A percentile compares a stretch with the other conserved stretches of the same genome.
phyloP scores from a whole-genome alignment of 2,113 vertebrate species.

The Nerophis lumbriciformis region DNA sequence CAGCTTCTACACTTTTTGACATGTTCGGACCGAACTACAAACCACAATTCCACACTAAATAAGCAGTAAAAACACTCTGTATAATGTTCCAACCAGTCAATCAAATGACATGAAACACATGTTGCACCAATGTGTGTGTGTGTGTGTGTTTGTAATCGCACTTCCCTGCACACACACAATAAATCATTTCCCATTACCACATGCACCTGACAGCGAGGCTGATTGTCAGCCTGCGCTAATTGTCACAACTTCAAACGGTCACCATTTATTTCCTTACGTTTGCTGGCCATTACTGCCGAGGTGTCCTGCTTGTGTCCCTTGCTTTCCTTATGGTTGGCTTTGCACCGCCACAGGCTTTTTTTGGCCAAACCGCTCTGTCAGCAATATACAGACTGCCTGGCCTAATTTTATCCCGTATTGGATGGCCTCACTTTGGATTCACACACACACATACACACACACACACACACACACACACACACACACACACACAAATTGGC shows the following conservation, averaged over 20 bases:
- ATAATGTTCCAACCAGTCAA: conserved; percentile 4
- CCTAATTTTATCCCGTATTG: conserved; percentile 77
- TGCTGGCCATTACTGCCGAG: conserved; percentile 67
- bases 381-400: conserved; percentile 66
- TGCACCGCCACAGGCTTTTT: conserved; percentile 63
- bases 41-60: too few species aligned
- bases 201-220: conserved; percentile 24
- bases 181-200: conserved; percentile 1
- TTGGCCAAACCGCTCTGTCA: conserved; percentile 69
- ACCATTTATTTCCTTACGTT: conserved; percentile 65
- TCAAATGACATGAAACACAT: conserved; percentile 38
- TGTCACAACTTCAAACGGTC: conserved; percentile 25
- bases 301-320: conserved; percentile 42
- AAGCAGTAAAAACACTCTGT: too few species aligned
- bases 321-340: conserved; percentile 46
- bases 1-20: too few species aligned
- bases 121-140: conserved; percentile 12
- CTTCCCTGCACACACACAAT: conserved; percentile 13
- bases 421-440: conserved; percentile 63
- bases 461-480: conserved; percentile 29
- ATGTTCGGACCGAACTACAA: too few species aligned
- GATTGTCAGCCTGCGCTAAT: conserved; percentile 2
- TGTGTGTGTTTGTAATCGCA: conserved; percentile 15
- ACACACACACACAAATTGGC: conserved; percentile 41
- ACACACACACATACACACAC: conserved; percentile 19